Evolutionary conservation across 2,888 invertebrate genomes (phyloP), one percentile per base, ranked within the genome.

Genomic region (Tinea semifulvella): DNA sequence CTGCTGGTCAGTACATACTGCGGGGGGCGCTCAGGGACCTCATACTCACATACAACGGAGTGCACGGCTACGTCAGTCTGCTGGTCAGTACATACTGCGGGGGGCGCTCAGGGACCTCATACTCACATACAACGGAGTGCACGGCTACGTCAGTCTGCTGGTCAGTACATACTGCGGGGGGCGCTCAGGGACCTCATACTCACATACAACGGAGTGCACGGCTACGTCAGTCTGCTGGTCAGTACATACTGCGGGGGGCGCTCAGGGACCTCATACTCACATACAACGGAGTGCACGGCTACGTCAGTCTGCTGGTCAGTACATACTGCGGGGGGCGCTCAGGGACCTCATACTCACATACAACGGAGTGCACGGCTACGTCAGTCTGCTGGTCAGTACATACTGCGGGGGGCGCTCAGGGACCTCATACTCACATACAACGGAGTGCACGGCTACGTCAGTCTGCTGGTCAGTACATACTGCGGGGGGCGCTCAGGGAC

Each of bases 61-160:
- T 89, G 45, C 96, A 96, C 65, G 93, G 94, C 48, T 94, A 92
- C 65, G 84, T 91, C 47, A 90, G 93, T 31, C 79, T 95, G 19
- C 66, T 90, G 63, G 92, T 96, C 59, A 74, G 85, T 80, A n/a
- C n/a, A n/a, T n/a, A n/a, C n/a, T n/a, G n/a, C n/a, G n/a, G n/a
- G n/a, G n/a, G n/a, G 75, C 77, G 40, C 75, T 88, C 44, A 74
- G 84, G 47, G 83, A 86, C 42, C 69, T 89, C 36, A 76, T 89
- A 16, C 65, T 81, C 19, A 75, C 77, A 0, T 93, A 93, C 65
- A 85, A 86, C 38, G 68, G 86, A 26, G 84, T 89, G 45, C 96
- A 96, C 65, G 93, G 94, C 48, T 94, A 92, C 65, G 84, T 91
- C 47, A 90, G 93, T 31, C 79, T 95, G 19, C 66, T 90, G 63